Evolutionary conservation across 2,888 invertebrate genomes (phyloP).

Genomic region (Pogonocherus hispidulus): DNA sequence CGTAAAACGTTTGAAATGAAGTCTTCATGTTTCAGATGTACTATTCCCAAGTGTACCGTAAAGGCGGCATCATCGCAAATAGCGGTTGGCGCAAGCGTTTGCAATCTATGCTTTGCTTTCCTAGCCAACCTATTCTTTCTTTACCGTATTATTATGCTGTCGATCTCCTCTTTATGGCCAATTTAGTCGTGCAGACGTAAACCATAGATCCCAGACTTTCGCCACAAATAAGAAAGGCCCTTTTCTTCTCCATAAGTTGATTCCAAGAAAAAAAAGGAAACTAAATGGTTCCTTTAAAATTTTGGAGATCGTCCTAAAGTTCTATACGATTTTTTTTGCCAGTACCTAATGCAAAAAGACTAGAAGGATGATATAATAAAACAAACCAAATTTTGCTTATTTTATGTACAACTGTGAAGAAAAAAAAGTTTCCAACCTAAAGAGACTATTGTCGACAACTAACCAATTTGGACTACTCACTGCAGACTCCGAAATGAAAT

Average conservation of each 20-base stretch:
- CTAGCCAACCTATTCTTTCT: background rate
- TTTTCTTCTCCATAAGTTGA: too few relatives aligned
- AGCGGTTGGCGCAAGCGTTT: constrained; percentile 35
- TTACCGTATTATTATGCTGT: background rate
- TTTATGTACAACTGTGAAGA: too few relatives aligned
- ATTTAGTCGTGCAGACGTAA: background rate
- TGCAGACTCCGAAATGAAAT: too few relatives aligned
- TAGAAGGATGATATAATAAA: too few relatives aligned
- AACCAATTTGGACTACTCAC: too few relatives aligned
- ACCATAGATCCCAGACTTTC: background rate
- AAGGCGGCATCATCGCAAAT: background rate
- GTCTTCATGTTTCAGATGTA: too few relatives aligned
- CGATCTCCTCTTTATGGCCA: background rate
- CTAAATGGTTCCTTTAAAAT: background rate
- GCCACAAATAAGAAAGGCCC: background rate
- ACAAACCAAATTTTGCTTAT: too few relatives aligned
- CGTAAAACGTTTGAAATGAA: too few relatives aligned
- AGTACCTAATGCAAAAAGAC: too few relatives aligned
- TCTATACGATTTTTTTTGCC: too few relatives aligned
- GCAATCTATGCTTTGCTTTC: constrained; percentile 24
- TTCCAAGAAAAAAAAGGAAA: background rate
- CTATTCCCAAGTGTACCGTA: background rate
- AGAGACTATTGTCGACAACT: too few relatives aligned
- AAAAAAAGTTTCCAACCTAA: too few relatives aligned
- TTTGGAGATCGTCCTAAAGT: background rate